Evolutionary conservation across 1,140 invertebrate genomes (phyloP).

Genomic region (Papilio glaucus): DNA sequence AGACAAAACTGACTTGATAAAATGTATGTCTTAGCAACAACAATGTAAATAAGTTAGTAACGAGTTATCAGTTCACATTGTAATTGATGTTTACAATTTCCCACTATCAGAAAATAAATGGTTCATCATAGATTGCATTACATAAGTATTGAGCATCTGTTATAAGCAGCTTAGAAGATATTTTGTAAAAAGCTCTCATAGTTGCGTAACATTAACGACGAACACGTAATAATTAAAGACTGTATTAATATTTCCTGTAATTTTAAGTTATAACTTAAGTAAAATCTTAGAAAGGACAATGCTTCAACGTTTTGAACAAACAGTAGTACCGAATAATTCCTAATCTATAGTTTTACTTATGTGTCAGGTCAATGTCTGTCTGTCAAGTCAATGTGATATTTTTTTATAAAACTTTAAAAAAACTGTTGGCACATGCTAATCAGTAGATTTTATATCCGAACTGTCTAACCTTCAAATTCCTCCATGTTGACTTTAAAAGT

Average conservation of each 20-base stretch:
- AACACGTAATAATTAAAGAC: too few species aligned
- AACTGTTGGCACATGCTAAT: neutral
- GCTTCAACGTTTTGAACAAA: too few species aligned
- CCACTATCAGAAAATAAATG: conserved; percentile 19
- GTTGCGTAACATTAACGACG: neutral
- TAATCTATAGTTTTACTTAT: too few species aligned
- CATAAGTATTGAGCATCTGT: conserved; percentile 2
- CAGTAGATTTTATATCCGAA: neutral
- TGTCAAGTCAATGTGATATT: neutral
- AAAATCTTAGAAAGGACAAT: neutral
- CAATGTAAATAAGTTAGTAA: neutral
- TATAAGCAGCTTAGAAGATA: neutral
- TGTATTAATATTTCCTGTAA: neutral
- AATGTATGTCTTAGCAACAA: neutral
- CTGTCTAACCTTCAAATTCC: neutral
- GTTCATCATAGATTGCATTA: neutral
- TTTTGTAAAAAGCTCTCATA: neutral
- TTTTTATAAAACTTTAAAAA: neutral
- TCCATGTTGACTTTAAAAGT: neutral
- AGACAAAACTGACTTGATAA: neutral
- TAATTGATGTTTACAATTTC: conserved; percentile 11
- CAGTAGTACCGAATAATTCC: neutral
- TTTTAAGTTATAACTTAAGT: neutral
- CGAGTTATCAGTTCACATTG: neutral
- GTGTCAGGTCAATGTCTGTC: too few species aligned